These are phyloP conservation scores for Deilephila elpenor DNA, from an alignment of 2,888 invertebrate species.

Conservation along the genomic window DNA sequence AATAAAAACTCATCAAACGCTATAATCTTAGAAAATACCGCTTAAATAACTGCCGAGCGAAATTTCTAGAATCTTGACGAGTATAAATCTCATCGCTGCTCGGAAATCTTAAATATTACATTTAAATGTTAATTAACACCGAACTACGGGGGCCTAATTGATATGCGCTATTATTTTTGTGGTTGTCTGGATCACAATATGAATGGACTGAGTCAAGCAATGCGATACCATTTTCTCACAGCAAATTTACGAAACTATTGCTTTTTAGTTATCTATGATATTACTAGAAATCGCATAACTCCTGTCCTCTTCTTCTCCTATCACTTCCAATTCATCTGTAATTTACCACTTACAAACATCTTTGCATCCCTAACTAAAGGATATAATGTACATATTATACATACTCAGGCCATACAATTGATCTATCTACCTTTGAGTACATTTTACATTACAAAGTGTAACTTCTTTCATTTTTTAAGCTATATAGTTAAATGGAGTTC, in stretches of 20 bases:
- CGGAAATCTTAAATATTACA: conserved; percentile 8
- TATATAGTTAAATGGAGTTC: no score
- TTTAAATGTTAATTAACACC: conserved; percentile 16
- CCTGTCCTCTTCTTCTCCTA: no score
- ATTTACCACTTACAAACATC: no score
- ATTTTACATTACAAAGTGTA: no score
- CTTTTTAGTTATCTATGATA: not conserved
- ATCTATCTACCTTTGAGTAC: no score
- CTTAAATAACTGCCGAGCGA: conserved; percentile 13
- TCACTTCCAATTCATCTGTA: no score
- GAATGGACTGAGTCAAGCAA: not conserved
- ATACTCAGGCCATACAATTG: no score
- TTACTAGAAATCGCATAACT: no score
- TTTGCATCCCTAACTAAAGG: no score
- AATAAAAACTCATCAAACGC: conserved; percentile 31
- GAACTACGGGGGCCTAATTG: conserved; percentile 23
- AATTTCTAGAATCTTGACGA: not conserved
- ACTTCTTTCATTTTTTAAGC: no score
- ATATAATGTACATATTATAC: no score
- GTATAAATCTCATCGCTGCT: conserved; percentile 1
- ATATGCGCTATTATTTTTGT: conserved; percentile 12
- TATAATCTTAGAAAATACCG: conserved; percentile 16
- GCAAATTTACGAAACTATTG: not conserved
- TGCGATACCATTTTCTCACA: not conserved
- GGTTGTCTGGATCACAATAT: not conserved